Evolutionary conservation across 35 echinoderm and acorn worm genomes (phyloP).

Genomic region (Ptychodera flava): DNA sequence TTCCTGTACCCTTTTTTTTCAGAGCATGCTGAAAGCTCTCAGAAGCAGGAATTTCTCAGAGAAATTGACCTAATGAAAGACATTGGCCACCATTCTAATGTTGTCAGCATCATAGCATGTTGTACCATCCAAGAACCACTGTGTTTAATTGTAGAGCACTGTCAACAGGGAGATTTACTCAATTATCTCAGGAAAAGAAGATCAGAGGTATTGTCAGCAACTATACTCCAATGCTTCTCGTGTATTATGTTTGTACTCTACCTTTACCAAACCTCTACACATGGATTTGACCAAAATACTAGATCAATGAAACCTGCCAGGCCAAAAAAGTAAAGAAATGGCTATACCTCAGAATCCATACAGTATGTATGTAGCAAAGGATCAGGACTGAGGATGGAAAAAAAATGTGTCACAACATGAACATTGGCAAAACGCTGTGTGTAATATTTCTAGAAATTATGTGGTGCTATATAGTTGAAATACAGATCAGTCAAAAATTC

Average conservation of each 20-base stretch:
- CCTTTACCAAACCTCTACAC: neutral
- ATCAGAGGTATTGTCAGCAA: conserved; percentile 33
- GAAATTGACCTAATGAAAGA: conserved; percentile 96
- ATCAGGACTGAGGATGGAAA: too few relatives aligned
- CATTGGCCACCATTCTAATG: conserved; percentile 86
- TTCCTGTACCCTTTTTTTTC: too few relatives aligned
- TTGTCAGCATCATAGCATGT: conserved; percentile 80
- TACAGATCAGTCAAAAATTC: too few relatives aligned
- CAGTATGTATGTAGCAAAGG: too few relatives aligned
- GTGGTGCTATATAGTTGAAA: too few relatives aligned
- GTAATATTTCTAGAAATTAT: too few relatives aligned
- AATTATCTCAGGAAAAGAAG: conserved; percentile 71
- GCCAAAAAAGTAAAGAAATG: too few relatives aligned
- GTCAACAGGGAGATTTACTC: conserved; percentile 71
- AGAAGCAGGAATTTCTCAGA: conserved; percentile 79
- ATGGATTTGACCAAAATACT: conserved; percentile 21
- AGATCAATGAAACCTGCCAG: too few relatives aligned
- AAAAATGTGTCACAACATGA: too few relatives aligned
- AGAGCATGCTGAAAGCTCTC: conserved; percentile 61
- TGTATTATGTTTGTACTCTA: neutral
- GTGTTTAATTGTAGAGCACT: conserved; percentile 85
- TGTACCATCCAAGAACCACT: conserved; percentile 56
- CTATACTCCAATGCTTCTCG: neutral
- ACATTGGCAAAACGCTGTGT: too few relatives aligned
- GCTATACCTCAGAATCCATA: too few relatives aligned